Conservation (phyloP, 2,797 vertebrate genomes). For the Lagocephalus sceleratus region DNA sequence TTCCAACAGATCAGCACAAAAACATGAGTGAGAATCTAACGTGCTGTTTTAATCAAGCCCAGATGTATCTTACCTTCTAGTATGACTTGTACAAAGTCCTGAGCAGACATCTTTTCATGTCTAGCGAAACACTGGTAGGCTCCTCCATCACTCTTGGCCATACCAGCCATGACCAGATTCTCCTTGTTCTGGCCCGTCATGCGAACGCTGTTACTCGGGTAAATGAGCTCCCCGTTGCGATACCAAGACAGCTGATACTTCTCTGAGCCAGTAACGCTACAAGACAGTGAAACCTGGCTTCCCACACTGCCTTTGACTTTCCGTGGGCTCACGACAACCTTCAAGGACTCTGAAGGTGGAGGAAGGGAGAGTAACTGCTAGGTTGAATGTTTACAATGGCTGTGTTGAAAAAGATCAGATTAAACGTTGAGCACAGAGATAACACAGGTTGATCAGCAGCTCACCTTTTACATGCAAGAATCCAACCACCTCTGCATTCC, state of each 20-base stretch:
- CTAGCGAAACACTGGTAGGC: slow-evolving; percentile 97
- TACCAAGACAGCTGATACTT: slow-evolving; percentile 97
- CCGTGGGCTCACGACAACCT: slow-evolving; percentile 88
- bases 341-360: slow-evolving; percentile 82
- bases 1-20: background rate
- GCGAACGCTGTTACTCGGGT: slow-evolving; percentile 88
- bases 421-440: background rate
- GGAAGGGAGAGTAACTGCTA: background rate
- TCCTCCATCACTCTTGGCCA: slow-evolving; percentile 96
- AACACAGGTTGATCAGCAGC: slow-evolving; percentile 41
- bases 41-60: no score
- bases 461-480: slow-evolving; percentile 92
- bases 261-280: slow-evolving; percentile 88
- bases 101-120: slow-evolving; percentile 92
- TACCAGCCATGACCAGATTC: slow-evolving; percentile 94
- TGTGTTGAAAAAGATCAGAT: no score
- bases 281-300: slow-evolving; percentile 95
- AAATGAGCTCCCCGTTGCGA: slow-evolving; percentile 92
- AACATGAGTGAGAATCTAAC: background rate
- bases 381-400: no score
- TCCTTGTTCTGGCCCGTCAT: slow-evolving; percentile 89
- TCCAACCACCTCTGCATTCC: slow-evolving; percentile 91
- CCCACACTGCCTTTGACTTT: slow-evolving; percentile 96
- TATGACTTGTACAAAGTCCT: slow-evolving; percentile 94
- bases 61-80: slow-evolving; percentile 87